Conservation (phyloP, 2,113 vertebrate genomes). For the Festucalex cinctus region DNA sequence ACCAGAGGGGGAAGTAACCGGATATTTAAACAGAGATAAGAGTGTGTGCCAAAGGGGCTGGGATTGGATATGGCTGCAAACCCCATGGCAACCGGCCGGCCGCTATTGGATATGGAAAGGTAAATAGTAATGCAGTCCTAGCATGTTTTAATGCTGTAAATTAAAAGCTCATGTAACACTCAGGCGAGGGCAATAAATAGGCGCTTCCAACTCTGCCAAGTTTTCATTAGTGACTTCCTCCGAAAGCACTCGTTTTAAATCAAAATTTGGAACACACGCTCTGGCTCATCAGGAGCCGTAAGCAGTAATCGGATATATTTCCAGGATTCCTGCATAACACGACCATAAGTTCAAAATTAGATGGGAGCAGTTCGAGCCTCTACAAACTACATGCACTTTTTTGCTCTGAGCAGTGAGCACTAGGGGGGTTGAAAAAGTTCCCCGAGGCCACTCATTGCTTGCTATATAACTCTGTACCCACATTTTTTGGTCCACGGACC, state of each 20-base stretch:
- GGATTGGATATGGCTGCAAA: constrained; percentile 61
- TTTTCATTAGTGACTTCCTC: constrained; percentile 61
- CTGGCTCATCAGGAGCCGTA: constrained; percentile 45
- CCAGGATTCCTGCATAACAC: constrained; percentile 30
- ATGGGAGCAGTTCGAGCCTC: constrained; percentile 11
- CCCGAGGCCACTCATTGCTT: not conserved
- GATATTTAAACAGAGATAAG: constrained; percentile 79
- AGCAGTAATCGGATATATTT: constrained; percentile 48
- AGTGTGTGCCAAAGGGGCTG: constrained; percentile 71
- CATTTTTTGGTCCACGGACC: not conserved
- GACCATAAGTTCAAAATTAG: constrained; percentile 11
- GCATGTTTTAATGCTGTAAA: constrained; percentile 67
- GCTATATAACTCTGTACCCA: not conserved
- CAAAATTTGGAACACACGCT: constrained; percentile 43
- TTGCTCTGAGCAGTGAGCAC: not conserved
- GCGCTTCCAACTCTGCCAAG: constrained; percentile 41
- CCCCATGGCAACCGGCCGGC: constrained; percentile 61
- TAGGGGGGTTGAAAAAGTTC: not conserved
- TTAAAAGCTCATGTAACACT: constrained; percentile 66
- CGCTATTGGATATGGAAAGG: constrained; percentile 70
- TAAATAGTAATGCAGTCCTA: constrained; percentile 65
- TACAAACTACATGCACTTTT: not conserved
- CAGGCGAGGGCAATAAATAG: constrained; percentile 51
- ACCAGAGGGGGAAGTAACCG: constrained; percentile 70
- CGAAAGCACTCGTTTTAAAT: constrained; percentile 43